Conservation (phyloP, 1,140 invertebrate genomes). For the Heliconius himera region DNA sequence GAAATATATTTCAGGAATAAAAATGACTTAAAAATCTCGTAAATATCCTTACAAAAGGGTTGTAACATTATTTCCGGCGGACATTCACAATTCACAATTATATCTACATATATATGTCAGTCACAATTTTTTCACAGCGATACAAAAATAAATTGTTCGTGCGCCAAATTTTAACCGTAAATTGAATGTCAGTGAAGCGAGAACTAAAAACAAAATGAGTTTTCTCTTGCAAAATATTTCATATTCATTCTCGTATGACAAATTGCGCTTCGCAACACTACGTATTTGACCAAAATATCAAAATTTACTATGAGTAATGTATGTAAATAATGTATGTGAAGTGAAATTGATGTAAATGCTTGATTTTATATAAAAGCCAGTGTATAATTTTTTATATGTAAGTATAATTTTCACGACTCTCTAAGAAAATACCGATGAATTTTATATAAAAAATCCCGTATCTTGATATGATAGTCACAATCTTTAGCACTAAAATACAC, state of each 20-base stretch:
- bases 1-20: neutral
- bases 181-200: slow-evolving; percentile 15
- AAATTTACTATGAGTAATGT: slow-evolving; percentile 11
- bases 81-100: neutral
- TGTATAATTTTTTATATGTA: neutral
- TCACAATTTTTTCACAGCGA: neutral
- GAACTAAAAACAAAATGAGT: slow-evolving; percentile 15
- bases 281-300: slow-evolving; percentile 15
- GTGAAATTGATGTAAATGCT: slow-evolving; percentile 4
- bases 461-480: too few relatives aligned
- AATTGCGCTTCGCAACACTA: slow-evolving; percentile 12
- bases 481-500: too few relatives aligned
- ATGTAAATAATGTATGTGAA: slow-evolving; percentile 5
- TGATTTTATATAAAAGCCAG: neutral
- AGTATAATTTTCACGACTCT: neutral
- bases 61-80: neutral
- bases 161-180: slow-evolving; percentile 12
- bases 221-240: slow-evolving; percentile 13
- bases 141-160: slow-evolving; percentile 13
- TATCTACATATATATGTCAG: neutral
- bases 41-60: neutral
- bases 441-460: neutral
- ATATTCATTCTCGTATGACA: slow-evolving; percentile 14
- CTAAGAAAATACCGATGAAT: neutral
- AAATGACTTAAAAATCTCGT: neutral